A percentile compares a stretch with the other conserved stretches of the same genome.
Evolutionary conservation across 2,888 invertebrate species (phyloP).

Genomic region (Linnaemya tessellans): DNA sequence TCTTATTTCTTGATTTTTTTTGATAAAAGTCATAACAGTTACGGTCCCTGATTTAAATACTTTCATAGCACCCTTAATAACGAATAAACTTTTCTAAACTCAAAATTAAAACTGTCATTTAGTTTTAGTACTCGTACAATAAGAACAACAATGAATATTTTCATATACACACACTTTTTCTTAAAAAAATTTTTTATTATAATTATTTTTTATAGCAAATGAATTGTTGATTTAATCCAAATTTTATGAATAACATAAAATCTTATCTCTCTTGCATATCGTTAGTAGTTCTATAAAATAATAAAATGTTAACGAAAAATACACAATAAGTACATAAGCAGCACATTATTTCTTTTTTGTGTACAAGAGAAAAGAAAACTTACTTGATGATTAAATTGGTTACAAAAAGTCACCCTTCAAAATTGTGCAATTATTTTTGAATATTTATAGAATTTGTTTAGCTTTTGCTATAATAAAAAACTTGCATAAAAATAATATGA

Average conservation of each 20-base stretch:
- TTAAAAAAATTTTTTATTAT: background rate
- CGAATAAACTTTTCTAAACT: background rate
- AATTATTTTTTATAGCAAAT: background rate
- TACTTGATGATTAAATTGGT: background rate
- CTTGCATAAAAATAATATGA: too few species aligned
- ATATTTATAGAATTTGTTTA: background rate
- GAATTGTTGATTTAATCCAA: conserved; percentile 46
- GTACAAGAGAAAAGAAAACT: background rate
- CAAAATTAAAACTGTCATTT: background rate
- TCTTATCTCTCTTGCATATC: conserved; percentile 37
- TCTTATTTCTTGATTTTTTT: too few species aligned
- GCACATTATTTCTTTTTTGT: background rate
- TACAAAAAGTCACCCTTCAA: background rate
- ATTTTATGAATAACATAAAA: conserved; percentile 39
- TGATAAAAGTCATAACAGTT: too few species aligned
- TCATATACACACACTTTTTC: background rate
- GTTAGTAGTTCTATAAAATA: background rate
- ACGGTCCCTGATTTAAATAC: too few species aligned
- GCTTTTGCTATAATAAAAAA: too few species aligned
- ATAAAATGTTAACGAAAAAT: background rate
- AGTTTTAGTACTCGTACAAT: background rate
- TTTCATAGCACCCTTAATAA: too few species aligned
- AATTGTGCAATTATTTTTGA: background rate
- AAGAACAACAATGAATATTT: background rate
- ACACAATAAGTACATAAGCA: background rate